Evolutionary conservation across 1,140 invertebrate species (phyloP).

Genomic region (Hyposmocoma kahamanoa): DNA sequence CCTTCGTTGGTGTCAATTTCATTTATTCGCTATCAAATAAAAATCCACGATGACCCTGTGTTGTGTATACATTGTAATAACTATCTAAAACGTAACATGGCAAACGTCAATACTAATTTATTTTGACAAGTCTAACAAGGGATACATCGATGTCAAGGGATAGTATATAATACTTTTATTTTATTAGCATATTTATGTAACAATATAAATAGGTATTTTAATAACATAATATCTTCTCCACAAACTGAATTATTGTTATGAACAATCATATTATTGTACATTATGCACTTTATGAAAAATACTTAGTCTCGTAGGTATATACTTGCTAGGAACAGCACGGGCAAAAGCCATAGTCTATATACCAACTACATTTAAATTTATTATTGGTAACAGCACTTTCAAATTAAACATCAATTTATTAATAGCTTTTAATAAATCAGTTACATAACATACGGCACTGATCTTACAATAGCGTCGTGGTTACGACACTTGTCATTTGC

Average conservation of each 20-base stretch:
- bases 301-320: not conserved
- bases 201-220: slow-evolving; percentile 4
- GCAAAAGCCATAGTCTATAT: slow-evolving; percentile 1
- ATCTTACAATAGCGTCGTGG: no score
- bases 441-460: not conserved
- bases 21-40: no score
- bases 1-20: no score
- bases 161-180: no score
- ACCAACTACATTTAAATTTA: not conserved
- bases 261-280: not conserved
- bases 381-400: slow-evolving; percentile 2
- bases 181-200: slow-evolving; percentile 1
- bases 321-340: slow-evolving; percentile 1
- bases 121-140: no score
- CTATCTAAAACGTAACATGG: no score
- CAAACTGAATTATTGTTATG: slow-evolving; percentile 1
- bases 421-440: not conserved
- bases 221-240: slow-evolving; percentile 2
- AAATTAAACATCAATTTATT: not conserved
- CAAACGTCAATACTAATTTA: no score
- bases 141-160: no score
- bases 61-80: no score
- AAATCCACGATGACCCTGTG: no score
- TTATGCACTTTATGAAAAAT: not conserved
- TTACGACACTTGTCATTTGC: no score